Percentiles rank a stretch among this genome's conserved stretches.
Conservation (phyloP, 2,797 vertebrate species). For the Carduelis carduelis region DNA sequence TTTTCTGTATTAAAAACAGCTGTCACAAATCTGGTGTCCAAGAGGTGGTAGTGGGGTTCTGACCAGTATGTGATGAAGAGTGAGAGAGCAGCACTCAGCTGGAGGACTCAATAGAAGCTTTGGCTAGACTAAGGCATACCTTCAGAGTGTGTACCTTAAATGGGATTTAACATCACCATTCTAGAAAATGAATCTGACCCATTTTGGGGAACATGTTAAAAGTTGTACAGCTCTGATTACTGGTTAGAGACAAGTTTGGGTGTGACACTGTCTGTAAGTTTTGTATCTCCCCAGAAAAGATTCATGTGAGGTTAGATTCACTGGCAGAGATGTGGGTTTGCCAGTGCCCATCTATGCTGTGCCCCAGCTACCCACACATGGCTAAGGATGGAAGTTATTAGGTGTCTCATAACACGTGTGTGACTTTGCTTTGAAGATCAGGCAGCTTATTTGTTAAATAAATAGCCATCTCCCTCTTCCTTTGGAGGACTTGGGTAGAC, state of each 20-base stretch:
- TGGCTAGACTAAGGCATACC: background rate
- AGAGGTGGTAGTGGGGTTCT: background rate
- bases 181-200: background rate
- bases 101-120: background rate
- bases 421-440: background rate
- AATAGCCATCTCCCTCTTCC: background rate
- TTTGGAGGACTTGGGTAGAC: background rate
- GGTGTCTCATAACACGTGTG: background rate
- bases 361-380: accelerated
- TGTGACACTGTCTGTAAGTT: background rate
- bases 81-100: background rate
- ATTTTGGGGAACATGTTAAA: background rate
- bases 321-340: background rate
- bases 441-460: background rate
- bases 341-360: background rate
- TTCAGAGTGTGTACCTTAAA: background rate
- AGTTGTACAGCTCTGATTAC: background rate
- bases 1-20: background rate
- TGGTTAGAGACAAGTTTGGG: background rate
- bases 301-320: background rate
- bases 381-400: background rate
- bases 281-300: background rate
- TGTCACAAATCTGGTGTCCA: background rate
- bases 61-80: background rate
- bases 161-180: background rate